Evolutionary conservation across 2,888 invertebrate genomes (phyloP).

Genomic region (Colostygia pectinataria): DNA sequence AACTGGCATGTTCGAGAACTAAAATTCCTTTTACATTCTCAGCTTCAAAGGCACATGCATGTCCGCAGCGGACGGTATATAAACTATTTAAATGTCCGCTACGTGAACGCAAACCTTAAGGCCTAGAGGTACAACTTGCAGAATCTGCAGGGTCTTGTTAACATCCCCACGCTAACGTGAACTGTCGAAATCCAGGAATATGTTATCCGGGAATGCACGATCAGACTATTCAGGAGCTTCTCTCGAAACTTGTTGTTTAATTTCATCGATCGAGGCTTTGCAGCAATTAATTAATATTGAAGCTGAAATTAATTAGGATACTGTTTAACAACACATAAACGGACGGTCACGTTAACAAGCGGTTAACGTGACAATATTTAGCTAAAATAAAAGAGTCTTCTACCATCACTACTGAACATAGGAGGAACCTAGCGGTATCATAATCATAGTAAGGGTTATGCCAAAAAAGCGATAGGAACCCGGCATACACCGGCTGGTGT

Average conservation of each 20-base stretch:
- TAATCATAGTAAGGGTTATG: no score
- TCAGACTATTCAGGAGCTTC: not conserved
- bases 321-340: no score
- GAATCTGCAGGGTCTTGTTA: slow-evolving; percentile 18
- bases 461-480: no score
- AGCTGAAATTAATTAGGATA: slow-evolving; percentile 1
- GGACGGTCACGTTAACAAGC: no score
- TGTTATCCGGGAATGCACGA: not conserved
- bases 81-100: not conserved
- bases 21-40: no score
- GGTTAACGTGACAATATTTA: no score
- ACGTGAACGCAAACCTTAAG: not conserved
- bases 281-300: slow-evolving; percentile 10
- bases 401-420: no score
- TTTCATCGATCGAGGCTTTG: slow-evolving; percentile 10
- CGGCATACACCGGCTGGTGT: no score
- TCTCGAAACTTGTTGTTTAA: slow-evolving; percentile 4
- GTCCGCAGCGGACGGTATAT: not conserved
- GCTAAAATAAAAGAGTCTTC: no score
- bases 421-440: no score
- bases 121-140: slow-evolving; percentile 14
- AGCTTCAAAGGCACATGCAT: no score
- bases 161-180: slow-evolving; percentile 19
- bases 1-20: no score
- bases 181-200: slow-evolving; percentile 12